Conservation (phyloP, 2,797 vertebrate species). For the Monodelphis domestica region DNA sequence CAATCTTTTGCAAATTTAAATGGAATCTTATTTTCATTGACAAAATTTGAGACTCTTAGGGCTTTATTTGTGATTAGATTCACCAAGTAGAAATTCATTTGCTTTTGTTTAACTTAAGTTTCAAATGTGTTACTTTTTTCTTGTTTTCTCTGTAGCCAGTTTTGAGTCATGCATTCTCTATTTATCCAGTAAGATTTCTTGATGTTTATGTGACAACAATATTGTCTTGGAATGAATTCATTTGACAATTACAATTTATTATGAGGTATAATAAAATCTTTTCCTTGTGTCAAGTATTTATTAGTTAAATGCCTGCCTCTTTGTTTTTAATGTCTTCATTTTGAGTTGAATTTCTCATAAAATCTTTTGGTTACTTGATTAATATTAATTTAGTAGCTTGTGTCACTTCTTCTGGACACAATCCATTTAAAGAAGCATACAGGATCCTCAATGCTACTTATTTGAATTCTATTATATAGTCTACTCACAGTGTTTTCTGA, state of each 20-base stretch:
- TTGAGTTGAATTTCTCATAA: slow-evolving; percentile 48
- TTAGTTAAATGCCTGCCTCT: slow-evolving; percentile 52
- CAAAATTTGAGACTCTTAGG: slow-evolving; percentile 29
- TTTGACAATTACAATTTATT: slow-evolving; percentile 19
- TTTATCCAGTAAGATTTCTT: slow-evolving; percentile 43
- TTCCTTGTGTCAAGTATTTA: slow-evolving; percentile 35
- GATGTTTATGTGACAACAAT: slow-evolving; percentile 38
- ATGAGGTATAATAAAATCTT: slow-evolving; percentile 55
- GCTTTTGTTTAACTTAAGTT: slow-evolving; percentile 29
- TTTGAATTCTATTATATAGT: slow-evolving; percentile 68
- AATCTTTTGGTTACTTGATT: slow-evolving; percentile 5
- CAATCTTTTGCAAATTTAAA: not conserved
- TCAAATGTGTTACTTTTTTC: not conserved
- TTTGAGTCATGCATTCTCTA: slow-evolving; percentile 30
- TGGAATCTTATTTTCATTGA: not conserved
- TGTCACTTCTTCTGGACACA: slow-evolving; percentile 88
- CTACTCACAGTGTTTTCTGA: slow-evolving; percentile 65
- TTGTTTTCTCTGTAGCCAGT: slow-evolving; percentile 15
- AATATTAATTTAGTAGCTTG: slow-evolving; percentile 83
- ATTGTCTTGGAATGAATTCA: slow-evolving; percentile 44
- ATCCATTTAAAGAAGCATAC: slow-evolving; percentile 77
- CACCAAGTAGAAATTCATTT: slow-evolving; percentile 6
- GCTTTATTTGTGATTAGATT: slow-evolving; percentile 22
- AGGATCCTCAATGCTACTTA: slow-evolving; percentile 43
- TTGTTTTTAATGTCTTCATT: slow-evolving; percentile 56